Evolutionary conservation across 1,140 invertebrate genomes (phyloP).

Genomic region (Gryllus bimaculatus): DNA sequence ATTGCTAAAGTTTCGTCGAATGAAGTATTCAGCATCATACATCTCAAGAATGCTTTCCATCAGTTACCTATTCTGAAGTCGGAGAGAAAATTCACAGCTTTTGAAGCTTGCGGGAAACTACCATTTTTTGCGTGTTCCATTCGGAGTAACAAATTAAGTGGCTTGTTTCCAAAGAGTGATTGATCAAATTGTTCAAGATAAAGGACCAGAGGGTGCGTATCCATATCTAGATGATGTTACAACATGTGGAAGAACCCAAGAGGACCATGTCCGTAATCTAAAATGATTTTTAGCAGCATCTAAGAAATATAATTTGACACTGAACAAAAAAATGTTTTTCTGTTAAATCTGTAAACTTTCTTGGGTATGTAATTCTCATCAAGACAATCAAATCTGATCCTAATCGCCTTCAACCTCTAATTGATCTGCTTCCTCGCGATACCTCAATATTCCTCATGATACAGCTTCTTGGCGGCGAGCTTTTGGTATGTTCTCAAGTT

Average conservation of each 20-base stretch:
- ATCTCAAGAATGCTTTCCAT: slow-evolving; percentile 17
- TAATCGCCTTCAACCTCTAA: background rate
- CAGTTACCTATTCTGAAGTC: slow-evolving; percentile 18
- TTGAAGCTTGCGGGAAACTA: slow-evolving; percentile 22
- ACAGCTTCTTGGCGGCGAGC: background rate
- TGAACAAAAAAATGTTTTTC: background rate
- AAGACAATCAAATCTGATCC: background rate
- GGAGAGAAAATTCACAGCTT: slow-evolving; percentile 17
- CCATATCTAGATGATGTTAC: too few relatives aligned
- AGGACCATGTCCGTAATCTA: too few relatives aligned
- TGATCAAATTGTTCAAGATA: too few relatives aligned
- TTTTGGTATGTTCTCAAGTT: background rate
- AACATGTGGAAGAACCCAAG: too few relatives aligned
- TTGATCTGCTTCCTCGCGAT: too few relatives aligned
- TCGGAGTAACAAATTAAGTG: slow-evolving; percentile 28
- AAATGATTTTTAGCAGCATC: slow-evolving; percentile 10
- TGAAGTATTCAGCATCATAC: slow-evolving; percentile 10
- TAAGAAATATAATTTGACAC: background rate
- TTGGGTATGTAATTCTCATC: background rate
- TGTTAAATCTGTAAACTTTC: background rate
- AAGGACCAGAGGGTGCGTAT: too few relatives aligned
- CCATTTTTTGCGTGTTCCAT: slow-evolving; percentile 27
- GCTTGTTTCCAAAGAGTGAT: slow-evolving; percentile 25
- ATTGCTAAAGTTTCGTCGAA: slow-evolving; percentile 14
- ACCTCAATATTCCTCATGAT: background rate